These are phyloP conservation scores for Percina caprodes DNA, from an alignment of 2,113 vertebrate species.

Conservation along the genomic window DNA sequence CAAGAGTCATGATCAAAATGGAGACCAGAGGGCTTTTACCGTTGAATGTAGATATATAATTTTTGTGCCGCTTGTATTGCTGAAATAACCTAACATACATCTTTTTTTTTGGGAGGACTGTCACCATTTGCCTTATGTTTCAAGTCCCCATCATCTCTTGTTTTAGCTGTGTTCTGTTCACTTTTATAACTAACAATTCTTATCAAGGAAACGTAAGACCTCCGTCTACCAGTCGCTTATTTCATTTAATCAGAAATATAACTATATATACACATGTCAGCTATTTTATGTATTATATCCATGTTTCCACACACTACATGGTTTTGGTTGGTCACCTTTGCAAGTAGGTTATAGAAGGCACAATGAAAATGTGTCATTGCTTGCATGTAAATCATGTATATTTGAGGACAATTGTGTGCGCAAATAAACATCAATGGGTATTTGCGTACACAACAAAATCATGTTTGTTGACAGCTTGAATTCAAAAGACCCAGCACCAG, in stretches of 20 bases:
- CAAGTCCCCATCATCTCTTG: background rate
- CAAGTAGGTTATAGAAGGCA: background rate
- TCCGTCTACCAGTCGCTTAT: background rate
- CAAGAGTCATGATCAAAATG: background rate
- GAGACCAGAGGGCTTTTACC: too few relatives aligned
- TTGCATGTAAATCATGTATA: background rate
- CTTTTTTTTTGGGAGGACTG: background rate
- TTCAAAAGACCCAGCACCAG: slow-evolving; percentile 4
- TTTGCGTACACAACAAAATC: background rate
- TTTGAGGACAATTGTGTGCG: background rate
- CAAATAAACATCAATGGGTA: background rate
- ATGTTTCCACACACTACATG: background rate
- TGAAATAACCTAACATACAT: background rate
- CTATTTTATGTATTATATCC: background rate
- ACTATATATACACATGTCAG: background rate
- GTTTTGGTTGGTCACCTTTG: background rate
- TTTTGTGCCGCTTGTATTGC: background rate
- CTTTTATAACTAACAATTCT: background rate
- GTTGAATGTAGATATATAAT: background rate
- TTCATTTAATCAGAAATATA: background rate
- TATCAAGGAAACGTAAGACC: background rate
- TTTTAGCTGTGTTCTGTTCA: background rate
- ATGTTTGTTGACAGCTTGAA: background rate
- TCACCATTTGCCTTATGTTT: background rate
- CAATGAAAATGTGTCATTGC: background rate